Conservation (phyloP, 2,113 vertebrate genomes). For the Chlamydotis undulata region DNA sequence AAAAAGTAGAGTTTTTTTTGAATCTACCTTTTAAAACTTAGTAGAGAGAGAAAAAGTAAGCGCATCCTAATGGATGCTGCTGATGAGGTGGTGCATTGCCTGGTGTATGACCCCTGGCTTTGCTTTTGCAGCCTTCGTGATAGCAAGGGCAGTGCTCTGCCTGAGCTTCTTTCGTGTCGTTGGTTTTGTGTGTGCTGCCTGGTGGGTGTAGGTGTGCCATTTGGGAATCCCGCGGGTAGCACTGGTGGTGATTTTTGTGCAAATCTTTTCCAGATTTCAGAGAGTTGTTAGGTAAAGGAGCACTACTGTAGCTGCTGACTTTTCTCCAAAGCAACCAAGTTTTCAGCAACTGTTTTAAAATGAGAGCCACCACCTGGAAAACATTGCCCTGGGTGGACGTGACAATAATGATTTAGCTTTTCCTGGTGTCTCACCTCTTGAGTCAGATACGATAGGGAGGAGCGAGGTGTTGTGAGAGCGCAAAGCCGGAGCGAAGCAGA, state of each 20-base stretch:
- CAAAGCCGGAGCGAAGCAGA: neutral
- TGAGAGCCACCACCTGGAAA: neutral
- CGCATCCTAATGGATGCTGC: rapidly evolving
- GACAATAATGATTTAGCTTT: neutral
- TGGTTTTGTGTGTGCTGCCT: neutral
- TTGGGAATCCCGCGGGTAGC: rapidly evolving
- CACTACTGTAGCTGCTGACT: neutral
- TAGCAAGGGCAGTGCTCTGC: neutral
- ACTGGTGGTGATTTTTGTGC: neutral
- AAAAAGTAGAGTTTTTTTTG: neutral
- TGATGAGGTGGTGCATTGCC: neutral
- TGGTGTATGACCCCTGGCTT: neutral
- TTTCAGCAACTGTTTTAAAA: neutral
- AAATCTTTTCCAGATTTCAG: neutral
- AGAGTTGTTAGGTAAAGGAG: neutral
- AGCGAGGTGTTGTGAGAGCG: neutral
- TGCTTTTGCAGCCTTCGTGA: neutral
- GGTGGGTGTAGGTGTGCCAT: rapidly evolving
- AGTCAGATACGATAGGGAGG: neutral
- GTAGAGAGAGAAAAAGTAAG: neutral
- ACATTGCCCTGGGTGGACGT: rapidly evolving
- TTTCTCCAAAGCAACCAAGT: neutral
- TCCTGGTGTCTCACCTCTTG: neutral
- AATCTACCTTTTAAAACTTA: neutral
- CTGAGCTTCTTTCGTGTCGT: neutral